Percentiles rank a stretch among this genome's conserved stretches.
phyloP scores from a whole-genome alignment of 2,113 vertebrate genomes.

The Falcunculus frontatus region DNA sequence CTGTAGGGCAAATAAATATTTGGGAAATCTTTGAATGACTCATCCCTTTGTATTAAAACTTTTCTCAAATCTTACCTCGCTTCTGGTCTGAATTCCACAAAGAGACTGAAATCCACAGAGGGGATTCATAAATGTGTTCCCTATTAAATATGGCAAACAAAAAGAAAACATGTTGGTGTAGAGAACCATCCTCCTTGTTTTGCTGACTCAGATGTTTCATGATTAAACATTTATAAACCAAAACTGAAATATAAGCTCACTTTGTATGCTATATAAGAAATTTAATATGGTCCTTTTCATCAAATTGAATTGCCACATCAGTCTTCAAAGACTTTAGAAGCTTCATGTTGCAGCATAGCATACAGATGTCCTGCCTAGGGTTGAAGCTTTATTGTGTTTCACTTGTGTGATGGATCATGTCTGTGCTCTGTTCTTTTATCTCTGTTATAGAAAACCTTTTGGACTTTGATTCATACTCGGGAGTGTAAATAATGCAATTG shows the following conservation, averaged over 20 bases:
- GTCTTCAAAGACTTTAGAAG: slow-evolving; percentile 33
- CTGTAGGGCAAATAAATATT: not conserved
- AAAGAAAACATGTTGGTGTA: not conserved
- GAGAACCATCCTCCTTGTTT: not conserved
- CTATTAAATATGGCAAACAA: not conserved
- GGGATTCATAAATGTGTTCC: not conserved
- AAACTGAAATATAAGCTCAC: slow-evolving; percentile 27
- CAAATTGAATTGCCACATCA: not conserved
- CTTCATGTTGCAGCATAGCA: not conserved
- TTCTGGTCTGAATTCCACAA: not conserved
- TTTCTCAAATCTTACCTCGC: not conserved
- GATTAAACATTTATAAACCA: slow-evolving; percentile 15
- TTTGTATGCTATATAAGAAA: not conserved
- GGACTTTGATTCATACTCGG: not conserved
- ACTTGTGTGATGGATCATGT: slow-evolving; percentile 22
- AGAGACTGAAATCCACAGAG: not conserved
- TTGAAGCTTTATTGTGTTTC: slow-evolving; percentile 31
- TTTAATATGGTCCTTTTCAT: slow-evolving; percentile 13
- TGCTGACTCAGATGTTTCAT: slow-evolving; percentile 29
- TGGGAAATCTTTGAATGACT: not conserved
- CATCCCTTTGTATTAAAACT: not conserved
- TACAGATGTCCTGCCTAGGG: slow-evolving; percentile 15
- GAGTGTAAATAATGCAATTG: slow-evolving; percentile 34
- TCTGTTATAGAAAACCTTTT: not conserved
- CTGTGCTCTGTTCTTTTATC: slow-evolving; percentile 15